These are phyloP conservation scores for Poeciliopsis prolifica DNA, from an alignment of 2,113 vertebrate species.

Conservation along the genomic window DNA sequence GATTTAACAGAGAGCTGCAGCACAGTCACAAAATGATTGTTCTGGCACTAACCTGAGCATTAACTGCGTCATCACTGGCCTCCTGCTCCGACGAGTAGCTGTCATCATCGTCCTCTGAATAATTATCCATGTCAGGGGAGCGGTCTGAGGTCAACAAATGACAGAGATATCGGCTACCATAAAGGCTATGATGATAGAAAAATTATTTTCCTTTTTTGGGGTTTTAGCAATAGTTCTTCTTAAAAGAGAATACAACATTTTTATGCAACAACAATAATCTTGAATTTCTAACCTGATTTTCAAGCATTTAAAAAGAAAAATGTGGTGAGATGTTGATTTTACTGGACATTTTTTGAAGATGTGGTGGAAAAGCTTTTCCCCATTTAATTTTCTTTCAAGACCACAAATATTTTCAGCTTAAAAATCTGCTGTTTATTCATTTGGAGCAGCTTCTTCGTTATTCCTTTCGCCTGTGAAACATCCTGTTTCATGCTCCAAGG, in stretches of 20 bases:
- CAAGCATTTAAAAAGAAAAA: not conserved
- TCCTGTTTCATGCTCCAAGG: conserved; percentile 28
- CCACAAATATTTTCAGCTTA: not conserved
- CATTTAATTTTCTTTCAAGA: not conserved
- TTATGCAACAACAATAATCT: too few relatives aligned
- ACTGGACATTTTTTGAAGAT: not conserved
- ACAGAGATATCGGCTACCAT: not conserved
- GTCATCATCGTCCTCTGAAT: conserved; percentile 84
- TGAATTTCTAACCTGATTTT: not conserved
- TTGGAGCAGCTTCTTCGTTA: conserved; percentile 12
- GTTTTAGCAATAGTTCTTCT: not conserved
- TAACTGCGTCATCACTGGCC: conserved; percentile 81
- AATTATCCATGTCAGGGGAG: conserved; percentile 84
- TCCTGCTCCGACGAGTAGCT: conserved; percentile 84
- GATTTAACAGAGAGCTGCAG: not conserved
- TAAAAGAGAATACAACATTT: not conserved
- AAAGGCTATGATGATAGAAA: not conserved
- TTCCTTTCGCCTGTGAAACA: conserved; percentile 36
- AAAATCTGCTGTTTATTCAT: not conserved
- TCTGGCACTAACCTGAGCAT: conserved; percentile 72
- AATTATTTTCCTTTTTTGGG: not conserved
- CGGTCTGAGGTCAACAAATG: conserved; percentile 67
- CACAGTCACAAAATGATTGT: not conserved
- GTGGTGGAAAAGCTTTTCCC: not conserved
- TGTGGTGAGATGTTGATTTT: not conserved